Conservation (phyloP, 2,113 vertebrate species). For the Alligator mississippiensis region DNA sequence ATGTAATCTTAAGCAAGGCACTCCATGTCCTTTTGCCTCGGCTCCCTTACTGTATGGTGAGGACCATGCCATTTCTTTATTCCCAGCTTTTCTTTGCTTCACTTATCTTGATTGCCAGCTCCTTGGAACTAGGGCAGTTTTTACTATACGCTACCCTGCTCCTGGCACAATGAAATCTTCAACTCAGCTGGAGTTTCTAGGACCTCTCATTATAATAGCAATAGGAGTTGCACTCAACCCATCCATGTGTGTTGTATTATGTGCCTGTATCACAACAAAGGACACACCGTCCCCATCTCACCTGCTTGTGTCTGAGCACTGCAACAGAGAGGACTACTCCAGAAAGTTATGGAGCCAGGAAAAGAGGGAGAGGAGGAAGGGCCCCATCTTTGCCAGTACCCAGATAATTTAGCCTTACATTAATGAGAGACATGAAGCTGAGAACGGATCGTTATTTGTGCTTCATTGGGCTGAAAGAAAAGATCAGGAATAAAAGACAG, state of each 20-base stretch:
- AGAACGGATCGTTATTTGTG: slow-evolving; percentile 14
- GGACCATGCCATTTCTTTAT: slow-evolving; percentile 1
- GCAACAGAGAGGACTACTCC: not conserved
- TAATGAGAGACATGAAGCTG: slow-evolving; percentile 19
- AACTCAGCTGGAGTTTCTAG: rapidly evolving
- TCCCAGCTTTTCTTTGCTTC: not conserved
- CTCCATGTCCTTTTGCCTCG: not conserved
- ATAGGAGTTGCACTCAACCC: not conserved
- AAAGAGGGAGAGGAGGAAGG: rapidly evolving
- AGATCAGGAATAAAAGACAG: slow-evolving; percentile 27
- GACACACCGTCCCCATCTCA: not conserved
- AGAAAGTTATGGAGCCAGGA: rapidly evolving
- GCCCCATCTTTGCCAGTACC: not conserved
- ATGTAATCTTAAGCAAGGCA: not conserved
- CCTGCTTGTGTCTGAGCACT: not conserved
- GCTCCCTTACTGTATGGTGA: not conserved
- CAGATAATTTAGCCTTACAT: not conserved
- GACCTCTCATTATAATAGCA: not conserved
- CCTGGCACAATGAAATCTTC: rapidly evolving
- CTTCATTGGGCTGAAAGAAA: slow-evolving; percentile 12
- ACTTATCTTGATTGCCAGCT: not conserved
- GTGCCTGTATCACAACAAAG: not conserved
- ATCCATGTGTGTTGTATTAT: not conserved
- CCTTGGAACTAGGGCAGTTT: not conserved
- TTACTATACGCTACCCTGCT: rapidly evolving